These are phyloP conservation scores for Paramuricea clavata DNA, from an alignment of 92 coral and sea anemone genomes.

Conservation along the genomic window DNA sequence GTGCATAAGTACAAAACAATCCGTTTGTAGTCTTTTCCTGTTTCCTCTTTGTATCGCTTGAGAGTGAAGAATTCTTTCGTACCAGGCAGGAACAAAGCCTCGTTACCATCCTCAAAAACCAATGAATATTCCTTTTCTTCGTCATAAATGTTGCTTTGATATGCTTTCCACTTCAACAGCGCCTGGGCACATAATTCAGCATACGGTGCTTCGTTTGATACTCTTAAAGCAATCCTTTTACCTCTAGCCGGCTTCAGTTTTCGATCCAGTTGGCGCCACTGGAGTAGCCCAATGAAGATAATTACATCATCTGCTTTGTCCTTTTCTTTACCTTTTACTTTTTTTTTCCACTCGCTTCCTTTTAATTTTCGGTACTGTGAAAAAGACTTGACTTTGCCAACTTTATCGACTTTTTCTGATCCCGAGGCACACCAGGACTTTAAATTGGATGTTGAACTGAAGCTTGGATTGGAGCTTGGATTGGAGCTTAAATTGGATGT, in stretches of 20 bases:
- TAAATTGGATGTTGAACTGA: not conserved
- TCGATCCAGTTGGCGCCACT: slow-evolving; percentile 52
- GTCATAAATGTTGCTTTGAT: slow-evolving; percentile 59
- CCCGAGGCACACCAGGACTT: too few species aligned
- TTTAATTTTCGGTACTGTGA: slow-evolving; percentile 35
- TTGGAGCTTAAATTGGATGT: not conserved
- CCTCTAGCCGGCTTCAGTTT: slow-evolving; percentile 67
- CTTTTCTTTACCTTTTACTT: slow-evolving; percentile 52
- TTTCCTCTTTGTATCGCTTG: slow-evolving; percentile 65
- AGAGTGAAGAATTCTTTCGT: slow-evolving; percentile 71
- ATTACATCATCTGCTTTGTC: slow-evolving; percentile 68
- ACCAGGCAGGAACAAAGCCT: slow-evolving; percentile 75
- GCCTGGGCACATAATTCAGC: slow-evolving; percentile 20
- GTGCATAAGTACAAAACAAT: slow-evolving; percentile 68
- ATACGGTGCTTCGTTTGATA: slow-evolving; percentile 71
- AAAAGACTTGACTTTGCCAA: slow-evolving; percentile 39
- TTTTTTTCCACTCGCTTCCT: slow-evolving; percentile 72
- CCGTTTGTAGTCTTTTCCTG: slow-evolving; percentile 75
- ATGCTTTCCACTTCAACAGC: slow-evolving; percentile 60
- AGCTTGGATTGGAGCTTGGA: not conserved
- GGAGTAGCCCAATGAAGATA: slow-evolving; percentile 64
- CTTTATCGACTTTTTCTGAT: too few species aligned
- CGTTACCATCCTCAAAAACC: slow-evolving; percentile 65
- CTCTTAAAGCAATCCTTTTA: slow-evolving; percentile 60
- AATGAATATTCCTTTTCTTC: slow-evolving; percentile 63